Percentiles rank a stretch among this genome's conserved stretches.
Conservation (phyloP, 2,797 vertebrate species). For the Urophycis tenuis region DNA sequence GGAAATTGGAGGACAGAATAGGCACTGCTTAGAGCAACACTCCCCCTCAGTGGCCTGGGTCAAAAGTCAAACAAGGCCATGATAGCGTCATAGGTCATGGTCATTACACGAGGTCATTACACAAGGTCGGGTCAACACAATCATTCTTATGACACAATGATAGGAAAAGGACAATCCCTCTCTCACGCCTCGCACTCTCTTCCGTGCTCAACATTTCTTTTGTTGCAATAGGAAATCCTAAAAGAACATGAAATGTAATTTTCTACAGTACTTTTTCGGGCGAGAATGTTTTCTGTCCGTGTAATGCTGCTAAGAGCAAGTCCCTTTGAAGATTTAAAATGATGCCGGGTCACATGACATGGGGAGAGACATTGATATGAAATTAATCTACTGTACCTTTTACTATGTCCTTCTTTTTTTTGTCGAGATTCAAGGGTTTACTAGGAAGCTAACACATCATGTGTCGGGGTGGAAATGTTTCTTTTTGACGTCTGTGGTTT, state of each 20-base stretch:
- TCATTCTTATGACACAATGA: background rate
- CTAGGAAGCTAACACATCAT: conserved; percentile 15
- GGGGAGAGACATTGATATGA: conserved; percentile 1
- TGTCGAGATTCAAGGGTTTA: conserved; percentile 15
- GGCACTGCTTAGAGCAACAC: background rate
- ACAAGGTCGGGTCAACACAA: background rate
- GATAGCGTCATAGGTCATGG: conserved; percentile 45
- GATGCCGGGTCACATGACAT: background rate
- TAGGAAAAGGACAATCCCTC: conserved; percentile 14
- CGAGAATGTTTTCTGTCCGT: background rate
- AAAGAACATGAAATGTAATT: background rate
- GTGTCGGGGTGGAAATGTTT: conserved; percentile 23
- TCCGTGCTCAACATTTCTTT: background rate
- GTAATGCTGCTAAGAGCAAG: background rate
- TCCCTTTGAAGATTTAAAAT: background rate
- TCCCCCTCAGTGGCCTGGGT: conserved; percentile 31
- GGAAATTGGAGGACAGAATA: background rate
- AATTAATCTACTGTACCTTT: conserved; percentile 15
- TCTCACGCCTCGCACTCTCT: background rate
- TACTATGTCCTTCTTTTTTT: background rate
- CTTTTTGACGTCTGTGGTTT: conserved; percentile 34
- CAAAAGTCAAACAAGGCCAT: conserved; percentile 56
- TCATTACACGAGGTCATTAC: background rate
- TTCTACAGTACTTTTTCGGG: background rate
- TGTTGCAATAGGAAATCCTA: background rate